Percentiles rank a stretch among this genome's conserved stretches.
These are phyloP conservation scores for Aspidiotus rigidus DNA, from an alignment of 2,888 invertebrate genomes.

Conservation along the genomic window DNA sequence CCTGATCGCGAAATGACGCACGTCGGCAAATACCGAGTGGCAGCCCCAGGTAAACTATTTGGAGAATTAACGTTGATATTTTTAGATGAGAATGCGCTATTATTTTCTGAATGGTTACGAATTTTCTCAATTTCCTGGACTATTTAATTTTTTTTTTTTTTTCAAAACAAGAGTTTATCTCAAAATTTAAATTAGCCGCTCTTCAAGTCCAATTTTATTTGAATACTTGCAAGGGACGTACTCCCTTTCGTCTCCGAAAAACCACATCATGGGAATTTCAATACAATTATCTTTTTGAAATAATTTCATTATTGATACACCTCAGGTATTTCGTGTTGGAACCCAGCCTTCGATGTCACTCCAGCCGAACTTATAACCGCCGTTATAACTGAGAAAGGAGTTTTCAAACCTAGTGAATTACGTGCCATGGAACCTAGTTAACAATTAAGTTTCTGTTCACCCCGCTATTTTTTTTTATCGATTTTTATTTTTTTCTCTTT, in stretches of 20 bases:
- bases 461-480: neutral
- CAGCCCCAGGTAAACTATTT: slow-evolving; percentile 61
- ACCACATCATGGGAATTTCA: too few species aligned
- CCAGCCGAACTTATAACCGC: slow-evolving; percentile 84
- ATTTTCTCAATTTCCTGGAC: too few species aligned
- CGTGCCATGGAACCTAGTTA: slow-evolving; percentile 29
- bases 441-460: neutral
- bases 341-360: slow-evolving; percentile 97
- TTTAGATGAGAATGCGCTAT: too few species aligned
- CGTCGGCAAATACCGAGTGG: slow-evolving; percentile 75
- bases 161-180: too few species aligned
- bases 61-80: too few species aligned
- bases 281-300: neutral
- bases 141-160: too few species aligned
- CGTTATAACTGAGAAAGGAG: slow-evolving; percentile 89
- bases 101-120: too few species aligned
- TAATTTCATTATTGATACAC: slow-evolving; percentile 38
- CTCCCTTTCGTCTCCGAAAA: too few species aligned
- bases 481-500: too few species aligned
- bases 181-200: too few species aligned
- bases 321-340: slow-evolving; percentile 86
- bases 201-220: too few species aligned
- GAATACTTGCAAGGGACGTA: too few species aligned
- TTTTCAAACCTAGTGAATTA: slow-evolving; percentile 57
- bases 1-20: slow-evolving; percentile 85